Conservation (phyloP, 2,888 invertebrate species). For the Scaptomyza cyrtandrae region DNA sequence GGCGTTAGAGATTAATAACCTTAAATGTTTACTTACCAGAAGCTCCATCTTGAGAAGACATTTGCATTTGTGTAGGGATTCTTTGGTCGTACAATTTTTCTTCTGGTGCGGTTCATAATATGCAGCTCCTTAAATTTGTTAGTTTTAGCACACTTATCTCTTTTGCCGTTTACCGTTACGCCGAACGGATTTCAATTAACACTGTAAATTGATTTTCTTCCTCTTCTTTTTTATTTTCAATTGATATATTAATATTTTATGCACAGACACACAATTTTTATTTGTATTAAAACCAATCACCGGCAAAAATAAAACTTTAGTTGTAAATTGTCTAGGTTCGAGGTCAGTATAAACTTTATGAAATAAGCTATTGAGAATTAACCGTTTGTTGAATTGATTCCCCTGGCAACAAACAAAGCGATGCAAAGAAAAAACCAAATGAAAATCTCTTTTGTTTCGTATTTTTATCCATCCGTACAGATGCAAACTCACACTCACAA, state of each 20-base stretch:
- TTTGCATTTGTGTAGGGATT: slow-evolving; percentile 89
- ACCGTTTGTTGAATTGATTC: slow-evolving; percentile 54
- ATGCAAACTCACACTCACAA: slow-evolving; percentile 12
- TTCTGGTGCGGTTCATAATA: slow-evolving; percentile 83
- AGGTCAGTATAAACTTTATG: slow-evolving; percentile 53
- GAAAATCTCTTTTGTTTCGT: slow-evolving; percentile 19
- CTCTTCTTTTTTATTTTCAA: neutral
- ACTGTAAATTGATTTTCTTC: slow-evolving; percentile 14
- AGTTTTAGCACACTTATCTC: slow-evolving; percentile 35
- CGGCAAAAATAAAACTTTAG: slow-evolving; percentile 35
- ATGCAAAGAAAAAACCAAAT: slow-evolving; percentile 14
- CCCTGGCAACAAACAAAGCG: slow-evolving; percentile 23
- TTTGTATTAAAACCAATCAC: slow-evolving; percentile 8
- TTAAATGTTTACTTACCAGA: slow-evolving; percentile 86
- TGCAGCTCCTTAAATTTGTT: slow-evolving; percentile 8
- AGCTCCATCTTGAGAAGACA: slow-evolving; percentile 87
- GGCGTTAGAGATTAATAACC: slow-evolving; percentile 5
- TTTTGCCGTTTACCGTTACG: slow-evolving; percentile 53
- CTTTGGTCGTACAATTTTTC: slow-evolving; percentile 85
- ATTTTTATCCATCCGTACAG: slow-evolving; percentile 1
- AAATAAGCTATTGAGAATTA: slow-evolving; percentile 35
- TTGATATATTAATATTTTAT: slow-evolving; percentile 31
- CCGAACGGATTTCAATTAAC: slow-evolving; percentile 18
- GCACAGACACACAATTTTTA: slow-evolving; percentile 23
- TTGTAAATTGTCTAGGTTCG: slow-evolving; percentile 56